Evolutionary conservation across 1,140 invertebrate species (phyloP).

Genomic region (Euura saliciscinereae): DNA sequence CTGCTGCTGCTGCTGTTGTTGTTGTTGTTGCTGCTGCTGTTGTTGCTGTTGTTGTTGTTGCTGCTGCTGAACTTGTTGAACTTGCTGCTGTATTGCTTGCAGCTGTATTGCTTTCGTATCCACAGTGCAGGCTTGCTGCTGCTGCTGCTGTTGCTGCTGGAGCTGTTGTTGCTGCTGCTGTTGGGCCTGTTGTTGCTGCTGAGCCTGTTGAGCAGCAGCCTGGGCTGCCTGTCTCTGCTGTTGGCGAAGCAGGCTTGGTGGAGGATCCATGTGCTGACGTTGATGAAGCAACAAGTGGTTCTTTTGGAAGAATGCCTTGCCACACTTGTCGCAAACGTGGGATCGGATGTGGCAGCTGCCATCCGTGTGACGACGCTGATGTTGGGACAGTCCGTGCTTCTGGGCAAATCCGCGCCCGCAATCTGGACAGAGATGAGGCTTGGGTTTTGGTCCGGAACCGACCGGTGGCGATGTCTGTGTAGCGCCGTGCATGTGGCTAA

Average conservation of each 20-base stretch:
- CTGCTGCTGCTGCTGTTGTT: constrained; percentile 44
- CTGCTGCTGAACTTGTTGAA: constrained; percentile 46
- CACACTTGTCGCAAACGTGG: constrained; percentile 82
- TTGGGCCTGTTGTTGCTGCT: constrained; percentile 44
- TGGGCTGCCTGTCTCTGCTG: constrained; percentile 59
- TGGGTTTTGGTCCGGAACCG: constrained; percentile 64
- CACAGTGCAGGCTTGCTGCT: constrained; percentile 16
- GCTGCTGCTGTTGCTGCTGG: constrained; percentile 51
- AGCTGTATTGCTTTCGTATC: constrained; percentile 17
- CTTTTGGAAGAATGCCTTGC: constrained; percentile 87
- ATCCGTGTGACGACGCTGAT: constrained; percentile 76
- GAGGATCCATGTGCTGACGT: constrained; percentile 80
- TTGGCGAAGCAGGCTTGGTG: constrained; percentile 60
- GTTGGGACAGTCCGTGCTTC: constrained; percentile 79
- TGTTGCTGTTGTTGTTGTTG: constrained; percentile 32
- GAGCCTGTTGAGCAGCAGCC: constrained; percentile 47
- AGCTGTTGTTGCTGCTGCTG: constrained; percentile 50
- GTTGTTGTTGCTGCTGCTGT: constrained; percentile 42
- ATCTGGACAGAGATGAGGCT: constrained; percentile 80
- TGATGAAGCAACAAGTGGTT: constrained; percentile 82
- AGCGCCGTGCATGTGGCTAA: constrained; percentile 57
- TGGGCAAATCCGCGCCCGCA: constrained; percentile 86
- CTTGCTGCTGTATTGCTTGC: constrained; percentile 17
- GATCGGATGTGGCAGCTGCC: constrained; percentile 81
- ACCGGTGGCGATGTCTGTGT: constrained; percentile 57